Percentiles rank a stretch among this genome's conserved stretches.
These are phyloP conservation scores for Nibea albiflora DNA, from an alignment of 2,113 vertebrate species.

Conservation along the genomic window DNA sequence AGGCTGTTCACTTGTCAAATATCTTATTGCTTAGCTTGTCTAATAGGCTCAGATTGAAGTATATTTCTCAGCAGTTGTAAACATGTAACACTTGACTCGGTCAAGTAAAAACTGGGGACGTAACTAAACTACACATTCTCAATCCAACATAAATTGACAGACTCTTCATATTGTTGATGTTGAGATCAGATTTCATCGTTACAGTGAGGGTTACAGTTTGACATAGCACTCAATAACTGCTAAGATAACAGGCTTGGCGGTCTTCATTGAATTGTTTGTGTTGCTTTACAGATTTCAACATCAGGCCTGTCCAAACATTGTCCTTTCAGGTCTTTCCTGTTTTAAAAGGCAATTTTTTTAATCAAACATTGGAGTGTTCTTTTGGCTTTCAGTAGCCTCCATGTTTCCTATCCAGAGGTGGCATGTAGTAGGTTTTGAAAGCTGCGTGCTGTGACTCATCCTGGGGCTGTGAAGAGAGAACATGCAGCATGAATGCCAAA, in stretches of 20 bases:
- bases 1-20: conserved; percentile 2
- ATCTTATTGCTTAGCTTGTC: conserved; percentile 50
- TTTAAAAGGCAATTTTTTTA: conserved; percentile 13
- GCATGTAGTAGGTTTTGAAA: conserved; percentile 82
- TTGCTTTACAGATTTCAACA: conserved; percentile 20
- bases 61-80: conserved; percentile 35
- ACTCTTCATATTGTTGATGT: conserved; percentile 1
- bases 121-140: conserved; percentile 9
- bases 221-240: background rate
- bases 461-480: conserved; percentile 82
- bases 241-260: conserved; percentile 21
- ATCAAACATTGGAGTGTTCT: conserved; percentile 12
- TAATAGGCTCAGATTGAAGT: conserved; percentile 9
- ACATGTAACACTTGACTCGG: conserved; percentile 32
- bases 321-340: conserved; percentile 30
- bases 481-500: conserved; percentile 38
- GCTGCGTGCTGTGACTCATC: conserved; percentile 74
- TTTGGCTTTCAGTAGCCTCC: conserved; percentile 78
- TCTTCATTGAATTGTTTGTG: conserved; percentile 1
- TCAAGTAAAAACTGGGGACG: conserved; percentile 25
- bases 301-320: conserved; percentile 16
- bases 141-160: conserved; percentile 24
- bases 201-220: conserved; percentile 6
- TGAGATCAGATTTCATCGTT: conserved; percentile 2
- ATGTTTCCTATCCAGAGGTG: conserved; percentile 80